phyloP scores from a whole-genome alignment of 2,888 invertebrate genomes.

The Caenorhabditis macrosperma region DNA sequence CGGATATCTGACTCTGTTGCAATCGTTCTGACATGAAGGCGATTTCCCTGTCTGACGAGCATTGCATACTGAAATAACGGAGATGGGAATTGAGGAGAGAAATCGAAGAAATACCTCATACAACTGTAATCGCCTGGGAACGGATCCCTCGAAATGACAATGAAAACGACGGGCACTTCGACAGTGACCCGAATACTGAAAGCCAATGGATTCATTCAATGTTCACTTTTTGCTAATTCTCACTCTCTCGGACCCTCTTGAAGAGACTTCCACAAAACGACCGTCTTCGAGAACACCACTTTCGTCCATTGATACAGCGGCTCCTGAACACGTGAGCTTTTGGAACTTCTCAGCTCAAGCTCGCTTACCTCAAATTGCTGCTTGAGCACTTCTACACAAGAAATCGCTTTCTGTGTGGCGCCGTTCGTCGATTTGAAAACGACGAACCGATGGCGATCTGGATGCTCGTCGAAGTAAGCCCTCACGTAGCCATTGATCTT shows the following conservation, averaged over 20 bases:
- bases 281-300: constrained; percentile 15
- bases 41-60: constrained; percentile 45
- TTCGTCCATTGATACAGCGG: constrained; percentile 56
- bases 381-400: constrained; percentile 58
- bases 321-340: no score
- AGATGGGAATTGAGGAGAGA: background rate
- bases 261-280: constrained; percentile 48
- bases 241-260: constrained; percentile 59
- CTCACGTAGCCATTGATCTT: constrained; percentile 38
- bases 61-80: constrained; percentile 53
- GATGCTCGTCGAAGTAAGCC: constrained; percentile 30
- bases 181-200: constrained; percentile 54
- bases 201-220: background rate
- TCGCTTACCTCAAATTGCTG: constrained; percentile 33
- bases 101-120: constrained; percentile 29
- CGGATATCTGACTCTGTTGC: background rate
- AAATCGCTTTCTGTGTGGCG: constrained; percentile 53
- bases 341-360: background rate
- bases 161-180: constrained; percentile 53
- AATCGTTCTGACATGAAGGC: constrained; percentile 20
- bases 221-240: background rate
- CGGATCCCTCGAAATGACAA: constrained; percentile 54
- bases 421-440: constrained; percentile 49
- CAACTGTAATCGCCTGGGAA: constrained; percentile 60
- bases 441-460: constrained; percentile 43